Conservation (phyloP, 2,888 invertebrate species). For the Pristionchus exspectatus region DNA sequence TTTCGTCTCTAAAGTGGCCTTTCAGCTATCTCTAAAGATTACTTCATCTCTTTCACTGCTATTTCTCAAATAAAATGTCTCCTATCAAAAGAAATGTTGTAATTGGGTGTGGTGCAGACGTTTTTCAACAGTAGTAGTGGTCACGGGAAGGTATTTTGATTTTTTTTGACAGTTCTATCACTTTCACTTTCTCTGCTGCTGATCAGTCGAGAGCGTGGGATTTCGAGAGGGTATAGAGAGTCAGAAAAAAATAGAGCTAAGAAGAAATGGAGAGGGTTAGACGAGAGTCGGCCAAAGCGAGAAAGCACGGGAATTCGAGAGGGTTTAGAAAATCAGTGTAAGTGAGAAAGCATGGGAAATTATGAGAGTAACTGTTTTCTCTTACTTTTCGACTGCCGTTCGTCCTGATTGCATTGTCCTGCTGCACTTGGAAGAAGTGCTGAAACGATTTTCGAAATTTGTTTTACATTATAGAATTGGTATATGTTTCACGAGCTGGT, state of each 20-base stretch:
- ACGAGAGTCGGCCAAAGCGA: background rate
- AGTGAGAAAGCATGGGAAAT: background rate
- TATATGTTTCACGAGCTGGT: background rate
- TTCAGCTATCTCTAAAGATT: background rate
- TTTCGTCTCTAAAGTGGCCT: background rate
- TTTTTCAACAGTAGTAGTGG: background rate
- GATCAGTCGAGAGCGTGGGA: too few relatives aligned
- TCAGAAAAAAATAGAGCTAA: too few relatives aligned
- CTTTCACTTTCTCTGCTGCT: background rate
- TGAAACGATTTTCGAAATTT: background rate
- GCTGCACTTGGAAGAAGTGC: conserved; percentile 56
- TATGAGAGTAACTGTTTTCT: background rate
- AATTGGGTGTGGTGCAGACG: background rate
- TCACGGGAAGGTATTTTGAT: background rate
- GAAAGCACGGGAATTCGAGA: background rate
- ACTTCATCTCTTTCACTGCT: background rate
- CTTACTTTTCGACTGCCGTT: conserved; percentile 50
- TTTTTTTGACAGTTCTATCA: background rate
- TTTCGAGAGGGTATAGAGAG: too few relatives aligned
- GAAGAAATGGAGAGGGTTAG: background rate
- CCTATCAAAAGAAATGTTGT: background rate
- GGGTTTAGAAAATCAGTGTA: too few relatives aligned
- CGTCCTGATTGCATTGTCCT: conserved; percentile 46
- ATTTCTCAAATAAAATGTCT: background rate
- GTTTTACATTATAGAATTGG: background rate